Base-by-base conservation (phyloP, 2,113 vertebrate genomes). In the Panthera tigris region DNA sequence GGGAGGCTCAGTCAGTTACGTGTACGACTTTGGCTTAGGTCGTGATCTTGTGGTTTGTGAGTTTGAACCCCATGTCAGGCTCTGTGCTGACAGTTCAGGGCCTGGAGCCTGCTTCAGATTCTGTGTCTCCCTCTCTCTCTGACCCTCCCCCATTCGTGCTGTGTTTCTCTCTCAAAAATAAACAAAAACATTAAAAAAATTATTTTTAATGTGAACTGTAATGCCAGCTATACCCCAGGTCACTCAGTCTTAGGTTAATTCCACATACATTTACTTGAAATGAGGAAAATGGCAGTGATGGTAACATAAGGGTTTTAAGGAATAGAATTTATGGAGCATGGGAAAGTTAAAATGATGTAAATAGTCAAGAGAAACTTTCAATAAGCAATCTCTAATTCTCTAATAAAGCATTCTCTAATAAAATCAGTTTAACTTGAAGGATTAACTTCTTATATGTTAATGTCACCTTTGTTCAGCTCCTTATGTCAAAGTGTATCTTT, bases 401-500 rank as follows among this genome's bases (percentile, higher is more conserved):
- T 84, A 23, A n/a, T 23, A 81, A 93, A 29, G 4, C 15, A 87
- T 93, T 93, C 15, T 93, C 13, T 89, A 50, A 83, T 85, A 63
- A 93, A 95, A 78, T 31, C 21, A 8, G 10, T 87, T 25, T 39
- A 36, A 85, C 36, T 31, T 84, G 33, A 45, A 48, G 25, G 7
- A 86, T 69, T 96, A 36, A 36, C 10, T 82, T 91, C 48, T 89
- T 52, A 27, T 11, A 5, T 94, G 73, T 87, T 98, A 45, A 50
- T 66, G 7, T 86, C 86, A 3, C 23, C 45, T 98, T 81, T 96
- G 97, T 97, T 87, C 98, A 99, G 99, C 99, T 98, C 99, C 99
- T 0, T 99, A 99, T 83, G 99, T 99, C 97, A 99, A 99, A 98
- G 99, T 99, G 15, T 99, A 99, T 87, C 99, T 99, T 97, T 98